A percentile compares a stretch with the other conserved stretches of the same genome.
phyloP scores from a whole-genome alignment of 2,797 vertebrate genomes.

The Oophaga sylvatica region DNA sequence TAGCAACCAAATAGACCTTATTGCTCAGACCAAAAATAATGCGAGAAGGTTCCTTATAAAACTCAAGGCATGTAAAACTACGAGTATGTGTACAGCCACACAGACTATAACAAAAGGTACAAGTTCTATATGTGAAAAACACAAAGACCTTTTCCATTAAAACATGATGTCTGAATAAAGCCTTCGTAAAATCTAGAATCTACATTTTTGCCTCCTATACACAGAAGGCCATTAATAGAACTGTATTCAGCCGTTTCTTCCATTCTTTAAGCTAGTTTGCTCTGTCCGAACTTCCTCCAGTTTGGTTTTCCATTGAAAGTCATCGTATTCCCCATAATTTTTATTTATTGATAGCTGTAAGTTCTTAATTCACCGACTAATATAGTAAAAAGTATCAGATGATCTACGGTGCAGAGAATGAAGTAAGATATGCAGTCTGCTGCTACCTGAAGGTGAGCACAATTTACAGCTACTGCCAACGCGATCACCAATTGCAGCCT shows the following conservation, averaged over 20 bases:
- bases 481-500: conserved; percentile 11
- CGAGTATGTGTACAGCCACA: too few species aligned
- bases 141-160: too few species aligned
- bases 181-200: neutral
- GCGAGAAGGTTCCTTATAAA: too few species aligned
- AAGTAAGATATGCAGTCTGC: conserved; percentile 26
- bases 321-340: neutral
- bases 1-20: too few species aligned
- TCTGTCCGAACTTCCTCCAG: neutral
- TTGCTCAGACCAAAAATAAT: too few species aligned
- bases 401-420: conserved; percentile 11
- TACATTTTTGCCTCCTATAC: neutral
- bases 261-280: neutral
- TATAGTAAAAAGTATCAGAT: neutral
- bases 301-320: conserved; percentile 1
- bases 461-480: conserved; percentile 12
- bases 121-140: too few species aligned
- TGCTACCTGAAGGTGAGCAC: conserved; percentile 19
- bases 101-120: too few species aligned
- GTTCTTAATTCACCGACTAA: neutral
- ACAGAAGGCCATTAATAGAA: neutral
- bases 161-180: too few species aligned
- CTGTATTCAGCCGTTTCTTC: neutral
- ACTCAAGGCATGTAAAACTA: too few species aligned
- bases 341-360: conserved; percentile 13